Evolutionary conservation across 1,140 invertebrate species (phyloP).

Genomic region (Stenopsyche tienmushanensis): DNA sequence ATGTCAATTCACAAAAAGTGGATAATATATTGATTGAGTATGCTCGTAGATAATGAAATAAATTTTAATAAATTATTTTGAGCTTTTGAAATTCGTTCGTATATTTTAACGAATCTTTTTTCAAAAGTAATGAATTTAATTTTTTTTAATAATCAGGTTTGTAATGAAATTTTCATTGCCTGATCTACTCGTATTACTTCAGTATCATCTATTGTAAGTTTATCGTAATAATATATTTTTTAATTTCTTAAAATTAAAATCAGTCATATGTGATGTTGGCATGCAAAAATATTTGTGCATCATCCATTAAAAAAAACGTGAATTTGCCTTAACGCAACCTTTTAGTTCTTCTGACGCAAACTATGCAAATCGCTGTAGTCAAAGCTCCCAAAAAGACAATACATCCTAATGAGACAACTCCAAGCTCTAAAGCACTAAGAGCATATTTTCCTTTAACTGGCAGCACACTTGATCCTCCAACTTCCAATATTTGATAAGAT

Average conservation of each 20-base stretch:
- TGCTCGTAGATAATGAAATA: no score
- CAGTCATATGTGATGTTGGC: no score
- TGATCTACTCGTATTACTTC: no score
- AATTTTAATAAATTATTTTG: no score
- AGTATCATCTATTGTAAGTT: no score
- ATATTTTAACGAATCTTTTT: no score
- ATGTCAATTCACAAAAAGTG: no score
- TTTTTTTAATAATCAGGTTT: background rate
- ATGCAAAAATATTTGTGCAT: background rate
- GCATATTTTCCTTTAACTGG: slow-evolving; percentile 29
- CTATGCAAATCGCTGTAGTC: slow-evolving; percentile 73
- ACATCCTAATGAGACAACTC: slow-evolving; percentile 73
- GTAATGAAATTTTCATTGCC: no score
- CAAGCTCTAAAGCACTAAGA: slow-evolving; percentile 74
- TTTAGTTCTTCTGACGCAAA: slow-evolving; percentile 68
- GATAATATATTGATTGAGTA: no score
- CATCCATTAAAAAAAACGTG: background rate
- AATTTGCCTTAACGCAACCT: slow-evolving; percentile 51
- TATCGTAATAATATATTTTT: no score
- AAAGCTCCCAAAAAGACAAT: slow-evolving; percentile 77
- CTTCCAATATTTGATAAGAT: slow-evolving; percentile 61
- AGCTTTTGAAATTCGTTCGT: no score
- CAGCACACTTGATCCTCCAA: slow-evolving; percentile 45
- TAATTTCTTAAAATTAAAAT: no score
- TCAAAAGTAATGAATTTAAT: background rate